Evolutionary conservation across 2,797 vertebrate species (phyloP), one percentile per base, ranked within the genome.

Genomic region (Podargus strigoides): DNA sequence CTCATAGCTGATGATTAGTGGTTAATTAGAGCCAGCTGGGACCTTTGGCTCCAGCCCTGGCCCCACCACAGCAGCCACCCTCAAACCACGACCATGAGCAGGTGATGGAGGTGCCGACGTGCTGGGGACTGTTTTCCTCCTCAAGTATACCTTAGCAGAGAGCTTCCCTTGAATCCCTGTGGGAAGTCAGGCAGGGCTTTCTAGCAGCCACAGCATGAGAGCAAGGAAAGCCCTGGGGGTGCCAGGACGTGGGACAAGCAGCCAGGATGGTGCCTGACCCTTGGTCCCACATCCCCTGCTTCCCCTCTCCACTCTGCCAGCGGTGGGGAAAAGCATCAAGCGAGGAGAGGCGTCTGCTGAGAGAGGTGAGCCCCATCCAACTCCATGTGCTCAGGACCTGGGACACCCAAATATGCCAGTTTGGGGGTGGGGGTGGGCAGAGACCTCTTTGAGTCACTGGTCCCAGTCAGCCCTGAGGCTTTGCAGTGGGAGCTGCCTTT

Each of bases 1-100:
- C n/a, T 87, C 0, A 0, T 15, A 81, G 62, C 16, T 72, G 47
- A 32, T 50, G 56, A 69, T 63, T 60, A 87, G 50, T 14, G 24
- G 83, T 89, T 90, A 74, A 89, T 83, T 92, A 89, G 81, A 92
- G 53, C 53, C 83, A 69, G 37, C 22, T 3, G 6, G 62, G 55
- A 81, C 68, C 73, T 83, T 44, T 69, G 84, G 47, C 59, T 55
- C 46, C 39, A 32, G 41, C 37, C 49, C 39, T 62, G 68, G 28
- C 52, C 80, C 78, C 20, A n/a, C 15, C 23, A 18, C 22, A 62
- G 49, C 30, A 42, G 46, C 73, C 60, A 58, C n/a, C 32, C 62
- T 34, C 6, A 4, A 22, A 37, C 8, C 32, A 69, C 4, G 16
- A 17, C 24, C 0, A 1, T 41, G 67, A 84, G 59, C 11, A 50